Evolutionary conservation across 2,888 invertebrate species (phyloP).

Genomic region (Neelides folsomi): DNA sequence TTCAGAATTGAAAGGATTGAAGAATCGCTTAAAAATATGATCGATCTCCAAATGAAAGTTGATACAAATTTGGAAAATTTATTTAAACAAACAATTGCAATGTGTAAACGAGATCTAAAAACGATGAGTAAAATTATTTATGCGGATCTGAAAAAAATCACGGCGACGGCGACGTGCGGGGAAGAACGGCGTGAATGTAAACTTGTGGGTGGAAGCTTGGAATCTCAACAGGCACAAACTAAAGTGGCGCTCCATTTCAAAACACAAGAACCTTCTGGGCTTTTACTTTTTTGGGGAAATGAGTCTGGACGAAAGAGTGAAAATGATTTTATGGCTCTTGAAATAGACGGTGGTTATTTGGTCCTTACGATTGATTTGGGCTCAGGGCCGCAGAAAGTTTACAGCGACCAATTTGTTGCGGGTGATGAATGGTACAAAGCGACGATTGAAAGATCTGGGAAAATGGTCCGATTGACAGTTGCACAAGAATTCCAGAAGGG

Average conservation of each 20-base stretch:
- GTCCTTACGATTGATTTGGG: slow-evolving; percentile 79
- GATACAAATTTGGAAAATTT: too few species aligned
- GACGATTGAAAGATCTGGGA: slow-evolving; percentile 75
- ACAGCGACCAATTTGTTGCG: slow-evolving; percentile 59
- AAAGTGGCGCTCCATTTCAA: slow-evolving; percentile 78
- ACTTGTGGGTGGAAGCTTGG: too few species aligned
- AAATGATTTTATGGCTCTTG: slow-evolving; percentile 85
- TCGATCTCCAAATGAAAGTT: too few species aligned
- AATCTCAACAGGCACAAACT: slow-evolving; percentile 71
- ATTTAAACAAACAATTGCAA: too few species aligned
- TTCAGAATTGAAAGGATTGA: too few species aligned
- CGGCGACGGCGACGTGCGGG: too few species aligned
- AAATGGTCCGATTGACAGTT: slow-evolving; percentile 70
- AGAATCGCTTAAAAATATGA: too few species aligned
- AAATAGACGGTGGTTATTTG: slow-evolving; percentile 72
- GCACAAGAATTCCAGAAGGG: too few species aligned
- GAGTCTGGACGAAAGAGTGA: slow-evolving; percentile 54
- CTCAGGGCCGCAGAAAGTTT: slow-evolving; percentile 62
- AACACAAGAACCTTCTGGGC: slow-evolving; percentile 61
- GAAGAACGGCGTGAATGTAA: too few species aligned
- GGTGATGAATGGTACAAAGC: slow-evolving; percentile 86
- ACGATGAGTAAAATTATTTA: too few species aligned
- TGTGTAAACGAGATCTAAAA: too few species aligned
- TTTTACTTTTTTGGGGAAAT: slow-evolving; percentile 83
- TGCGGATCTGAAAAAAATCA: too few species aligned